These are phyloP conservation scores for Pedionomus torquatus DNA, from an alignment of 2,113 vertebrate genomes.

Conservation along the genomic window DNA sequence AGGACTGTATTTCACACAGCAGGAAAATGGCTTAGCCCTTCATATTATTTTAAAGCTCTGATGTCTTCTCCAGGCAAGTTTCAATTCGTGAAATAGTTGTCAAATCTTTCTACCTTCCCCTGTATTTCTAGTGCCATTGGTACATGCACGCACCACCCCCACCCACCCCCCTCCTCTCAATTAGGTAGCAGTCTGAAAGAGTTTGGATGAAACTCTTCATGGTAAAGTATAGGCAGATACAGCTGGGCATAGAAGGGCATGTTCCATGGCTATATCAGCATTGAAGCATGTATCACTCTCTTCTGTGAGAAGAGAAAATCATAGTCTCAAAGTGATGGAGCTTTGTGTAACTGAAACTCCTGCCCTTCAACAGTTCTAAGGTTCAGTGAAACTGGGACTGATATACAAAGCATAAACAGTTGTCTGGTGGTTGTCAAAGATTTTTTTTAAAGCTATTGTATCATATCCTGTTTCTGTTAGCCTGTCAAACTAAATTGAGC, in stretches of 20 bases:
- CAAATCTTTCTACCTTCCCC: neutral
- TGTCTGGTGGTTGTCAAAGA: neutral
- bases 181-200: neutral
- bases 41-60: neutral
- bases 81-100: neutral
- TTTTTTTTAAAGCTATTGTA: neutral
- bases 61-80: neutral
- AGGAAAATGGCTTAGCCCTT: neutral
- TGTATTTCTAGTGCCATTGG: neutral
- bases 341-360: neutral
- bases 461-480: slow-evolving; percentile 3
- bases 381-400: neutral
- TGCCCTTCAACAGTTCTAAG: neutral
- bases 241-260: neutral
- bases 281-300: neutral
- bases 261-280: neutral
- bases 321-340: neutral
- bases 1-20: neutral
- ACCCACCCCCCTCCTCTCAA: too few relatives aligned
- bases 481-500: neutral
- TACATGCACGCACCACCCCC: accelerated
- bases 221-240: neutral
- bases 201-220: neutral
- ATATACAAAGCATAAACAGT: neutral
- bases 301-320: neutral